These are phyloP conservation scores for Pungitius pungitius DNA, from an alignment of 2,113 vertebrate species.

Conservation along the genomic window DNA sequence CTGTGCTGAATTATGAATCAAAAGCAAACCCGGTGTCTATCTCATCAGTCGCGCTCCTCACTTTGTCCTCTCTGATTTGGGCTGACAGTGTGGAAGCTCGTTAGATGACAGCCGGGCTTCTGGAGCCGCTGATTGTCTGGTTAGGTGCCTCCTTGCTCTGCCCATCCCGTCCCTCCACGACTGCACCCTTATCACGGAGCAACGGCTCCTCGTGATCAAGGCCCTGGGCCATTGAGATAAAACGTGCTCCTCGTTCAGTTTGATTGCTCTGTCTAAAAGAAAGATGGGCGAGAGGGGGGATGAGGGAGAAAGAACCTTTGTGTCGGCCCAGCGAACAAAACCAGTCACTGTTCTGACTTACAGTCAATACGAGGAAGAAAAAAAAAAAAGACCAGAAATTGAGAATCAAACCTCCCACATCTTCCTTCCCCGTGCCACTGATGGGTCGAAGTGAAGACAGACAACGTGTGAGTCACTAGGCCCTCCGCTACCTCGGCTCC, in stretches of 20 bases:
- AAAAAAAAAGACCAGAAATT: conserved; percentile 15
- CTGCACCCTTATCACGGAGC: conserved; percentile 31
- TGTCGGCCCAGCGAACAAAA: not conserved
- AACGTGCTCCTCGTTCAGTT: conserved; percentile 48
- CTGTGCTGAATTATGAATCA: not conserved
- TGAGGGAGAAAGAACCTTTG: conserved; percentile 51
- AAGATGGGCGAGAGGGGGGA: not conserved
- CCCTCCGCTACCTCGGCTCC: conserved; percentile 33
- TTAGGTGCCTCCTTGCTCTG: not conserved
- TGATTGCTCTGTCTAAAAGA: conserved; percentile 18
- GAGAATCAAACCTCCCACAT: conserved; percentile 48
- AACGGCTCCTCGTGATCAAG: conserved; percentile 52
- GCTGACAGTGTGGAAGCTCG: conserved; percentile 25
- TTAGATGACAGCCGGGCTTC: conserved; percentile 26
- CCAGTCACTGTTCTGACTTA: not conserved
- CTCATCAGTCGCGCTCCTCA: not conserved
- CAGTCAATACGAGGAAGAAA: conserved; percentile 5
- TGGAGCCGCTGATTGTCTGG: conserved; percentile 12
- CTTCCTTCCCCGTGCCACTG: conserved; percentile 31
- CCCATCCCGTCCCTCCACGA: not conserved
- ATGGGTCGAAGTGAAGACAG: conserved; percentile 58
- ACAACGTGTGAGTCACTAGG: conserved; percentile 69
- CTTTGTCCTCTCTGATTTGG: not conserved
- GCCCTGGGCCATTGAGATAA: conserved; percentile 53
- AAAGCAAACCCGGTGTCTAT: not conserved